Evolutionary conservation across 1,140 invertebrate species (phyloP).

Genomic region (Diprion similis): DNA sequence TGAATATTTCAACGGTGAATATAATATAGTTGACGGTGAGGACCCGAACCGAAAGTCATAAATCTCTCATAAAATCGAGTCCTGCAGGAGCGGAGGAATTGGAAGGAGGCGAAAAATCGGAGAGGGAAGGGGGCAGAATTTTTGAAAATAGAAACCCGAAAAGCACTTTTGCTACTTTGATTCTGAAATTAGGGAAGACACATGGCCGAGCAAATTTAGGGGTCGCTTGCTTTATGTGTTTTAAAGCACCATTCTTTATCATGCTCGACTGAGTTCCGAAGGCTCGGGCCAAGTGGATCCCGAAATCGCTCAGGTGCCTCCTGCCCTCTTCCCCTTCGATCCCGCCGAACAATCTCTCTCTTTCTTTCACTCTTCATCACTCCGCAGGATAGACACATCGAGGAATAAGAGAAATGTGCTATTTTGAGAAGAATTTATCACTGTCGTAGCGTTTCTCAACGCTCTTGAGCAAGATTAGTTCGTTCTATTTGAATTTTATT

Average conservation of each 20-base stretch:
- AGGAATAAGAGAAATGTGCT: neutral
- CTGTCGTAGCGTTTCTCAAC: no score
- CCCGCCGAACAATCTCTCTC: neutral
- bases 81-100: neutral
- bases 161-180: neutral
- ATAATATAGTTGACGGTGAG: no score
- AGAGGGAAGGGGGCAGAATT: neutral
- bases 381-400: neutral
- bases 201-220: neutral
- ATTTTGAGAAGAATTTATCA: no score
- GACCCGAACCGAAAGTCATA: no score
- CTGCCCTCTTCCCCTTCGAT: neutral
- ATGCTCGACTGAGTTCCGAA: neutral
- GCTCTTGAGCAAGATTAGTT: no score
- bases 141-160: neutral
- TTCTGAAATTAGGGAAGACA: neutral
- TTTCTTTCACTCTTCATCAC: neutral
- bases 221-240: neutral
- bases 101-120: no score
- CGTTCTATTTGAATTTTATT: no score
- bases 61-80: no score
- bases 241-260: constrained; percentile 5
- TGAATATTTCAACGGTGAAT: no score
- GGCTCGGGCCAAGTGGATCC: neutral
- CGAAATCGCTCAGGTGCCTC: neutral